These are phyloP conservation scores for Drosophila nigrodunni DNA, from an alignment of 1,140 invertebrate species.

Conservation along the genomic window DNA sequence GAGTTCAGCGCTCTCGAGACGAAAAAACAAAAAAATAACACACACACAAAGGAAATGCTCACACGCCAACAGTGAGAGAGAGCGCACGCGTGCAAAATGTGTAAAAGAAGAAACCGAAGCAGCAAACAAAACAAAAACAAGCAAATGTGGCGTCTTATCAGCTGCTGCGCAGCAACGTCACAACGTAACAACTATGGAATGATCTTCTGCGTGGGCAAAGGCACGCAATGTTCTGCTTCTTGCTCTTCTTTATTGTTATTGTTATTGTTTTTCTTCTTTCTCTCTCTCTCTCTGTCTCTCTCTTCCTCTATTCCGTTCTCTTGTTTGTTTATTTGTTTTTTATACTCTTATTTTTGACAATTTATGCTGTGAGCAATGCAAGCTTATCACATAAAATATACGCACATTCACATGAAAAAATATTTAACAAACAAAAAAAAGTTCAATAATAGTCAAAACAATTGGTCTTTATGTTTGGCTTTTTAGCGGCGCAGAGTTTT, in stretches of 20 bases:
- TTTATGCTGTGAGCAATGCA: slow-evolving; percentile 23
- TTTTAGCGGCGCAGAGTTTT: slow-evolving; percentile 18
- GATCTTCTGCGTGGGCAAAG: slow-evolving; percentile 52
- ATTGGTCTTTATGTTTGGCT: slow-evolving; percentile 24
- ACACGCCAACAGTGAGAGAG: neutral
- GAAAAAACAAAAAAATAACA: no score
- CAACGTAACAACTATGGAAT: slow-evolving; percentile 46
- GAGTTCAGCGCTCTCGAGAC: slow-evolving; percentile 27
- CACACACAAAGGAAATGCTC: slow-evolving; percentile 29
- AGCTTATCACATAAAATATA: slow-evolving; percentile 49
- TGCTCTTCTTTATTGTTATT: slow-evolving; percentile 7
- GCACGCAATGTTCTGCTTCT: slow-evolving; percentile 9
- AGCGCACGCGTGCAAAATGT: slow-evolving; percentile 17
- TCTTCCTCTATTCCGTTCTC: slow-evolving; percentile 1
- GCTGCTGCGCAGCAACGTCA: slow-evolving; percentile 47
- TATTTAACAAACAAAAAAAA: slow-evolving; percentile 21
- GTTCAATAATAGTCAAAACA: slow-evolving; percentile 29
- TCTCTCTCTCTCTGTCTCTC: slow-evolving; percentile 2
- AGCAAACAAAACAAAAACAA: slow-evolving; percentile 34
- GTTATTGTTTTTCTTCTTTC: slow-evolving; percentile 8
- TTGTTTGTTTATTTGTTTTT: slow-evolving; percentile 15
- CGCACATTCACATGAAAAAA: slow-evolving; percentile 27
- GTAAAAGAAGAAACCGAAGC: slow-evolving; percentile 1
- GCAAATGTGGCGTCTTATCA: slow-evolving; percentile 57
- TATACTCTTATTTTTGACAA: slow-evolving; percentile 19